A percentile compares a stretch with the other conserved stretches of the same genome.
Evolutionary conservation across 2,888 invertebrate genomes (phyloP).

Genomic region (Leucoptera coffeella): DNA sequence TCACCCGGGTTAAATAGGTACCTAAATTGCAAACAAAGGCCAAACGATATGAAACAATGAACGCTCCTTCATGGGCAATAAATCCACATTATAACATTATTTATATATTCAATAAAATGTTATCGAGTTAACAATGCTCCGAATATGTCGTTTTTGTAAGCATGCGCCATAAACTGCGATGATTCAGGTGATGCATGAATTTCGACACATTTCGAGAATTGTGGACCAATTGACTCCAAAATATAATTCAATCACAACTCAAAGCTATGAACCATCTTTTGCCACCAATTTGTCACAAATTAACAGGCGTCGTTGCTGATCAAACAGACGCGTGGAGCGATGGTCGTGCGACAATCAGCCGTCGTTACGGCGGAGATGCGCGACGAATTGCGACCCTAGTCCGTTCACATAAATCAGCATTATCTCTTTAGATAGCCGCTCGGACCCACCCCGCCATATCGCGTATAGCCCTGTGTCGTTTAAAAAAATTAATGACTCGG

Average conservation of each 20-base stretch:
- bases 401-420: constrained; percentile 50
- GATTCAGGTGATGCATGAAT: too few relatives aligned
- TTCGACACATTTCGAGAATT: too few relatives aligned
- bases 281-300: constrained; percentile 49
- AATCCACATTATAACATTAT: constrained; percentile 41
- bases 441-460: constrained; percentile 43
- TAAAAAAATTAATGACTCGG: constrained; percentile 54
- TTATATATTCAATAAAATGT: constrained; percentile 48
- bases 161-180: constrained; percentile 41
- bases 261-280: too few relatives aligned
- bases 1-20: too few relatives aligned
- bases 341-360: constrained; percentile 23
- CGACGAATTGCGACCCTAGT: constrained; percentile 47
- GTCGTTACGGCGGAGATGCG: constrained; percentile 25
- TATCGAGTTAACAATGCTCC: constrained; percentile 45
- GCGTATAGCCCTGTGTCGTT: constrained; percentile 45
- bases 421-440: constrained; percentile 52
- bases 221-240: too few relatives aligned
- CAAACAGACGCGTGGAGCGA: constrained; percentile 24
- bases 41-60: constrained; percentile 25
- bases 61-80: constrained; percentile 45
- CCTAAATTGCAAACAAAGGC: constrained; percentile 22
- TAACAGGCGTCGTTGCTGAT: constrained; percentile 23
- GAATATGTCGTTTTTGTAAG: constrained; percentile 35
- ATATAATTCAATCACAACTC: too few relatives aligned